Evolutionary conservation across 2,113 vertebrate species (phyloP).

Genomic region (Okapia johnstoni): DNA sequence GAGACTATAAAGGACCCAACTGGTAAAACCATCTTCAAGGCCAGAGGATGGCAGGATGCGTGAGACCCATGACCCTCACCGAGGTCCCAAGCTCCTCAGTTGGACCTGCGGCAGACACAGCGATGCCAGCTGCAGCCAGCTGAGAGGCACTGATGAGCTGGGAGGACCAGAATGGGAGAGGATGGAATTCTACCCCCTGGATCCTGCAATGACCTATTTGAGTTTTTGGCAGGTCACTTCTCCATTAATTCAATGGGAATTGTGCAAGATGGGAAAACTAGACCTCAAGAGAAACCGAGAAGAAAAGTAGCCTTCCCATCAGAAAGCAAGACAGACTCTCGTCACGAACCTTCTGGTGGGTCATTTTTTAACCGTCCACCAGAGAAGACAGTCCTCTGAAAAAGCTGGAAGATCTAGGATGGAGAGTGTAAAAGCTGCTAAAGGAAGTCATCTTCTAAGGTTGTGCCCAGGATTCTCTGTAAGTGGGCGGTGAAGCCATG

Average conservation of each 20-base stretch:
- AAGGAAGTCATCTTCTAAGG: neutral
- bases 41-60: neutral
- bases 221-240: neutral
- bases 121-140: neutral
- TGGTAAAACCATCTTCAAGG: neutral
- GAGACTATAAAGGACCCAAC: neutral
- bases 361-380: neutral
- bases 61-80: too few species aligned
- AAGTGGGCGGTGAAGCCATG: fast-evolving
- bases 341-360: neutral
- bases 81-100: neutral
- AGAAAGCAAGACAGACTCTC: neutral
- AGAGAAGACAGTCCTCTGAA: neutral
- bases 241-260: neutral
- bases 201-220: neutral
- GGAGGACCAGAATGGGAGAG: neutral
- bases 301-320: neutral
- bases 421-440: neutral
- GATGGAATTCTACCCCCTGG: neutral
- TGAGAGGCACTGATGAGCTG: neutral
- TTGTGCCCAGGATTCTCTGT: neutral
- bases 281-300: neutral
- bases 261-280: neutral
- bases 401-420: neutral
- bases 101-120: neutral